Evolutionary conservation across 2,797 vertebrate species (phyloP), one percentile per base, ranked within the genome.

Genomic region (Simalia tracyae): DNA sequence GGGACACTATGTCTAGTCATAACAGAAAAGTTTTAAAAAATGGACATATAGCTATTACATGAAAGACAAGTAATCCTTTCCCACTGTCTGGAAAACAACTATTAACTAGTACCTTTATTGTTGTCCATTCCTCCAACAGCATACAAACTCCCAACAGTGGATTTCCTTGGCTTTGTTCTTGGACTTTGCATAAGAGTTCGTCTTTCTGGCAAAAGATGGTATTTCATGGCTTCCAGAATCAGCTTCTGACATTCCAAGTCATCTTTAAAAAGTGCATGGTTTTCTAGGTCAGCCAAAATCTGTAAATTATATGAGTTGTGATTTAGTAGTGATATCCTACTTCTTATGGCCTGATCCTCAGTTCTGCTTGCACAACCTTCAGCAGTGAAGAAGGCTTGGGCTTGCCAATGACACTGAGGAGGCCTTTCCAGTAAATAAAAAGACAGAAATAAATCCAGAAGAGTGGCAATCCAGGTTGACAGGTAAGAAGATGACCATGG

Each of bases 181-280:
- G 98, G 97, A 89, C 98, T 98, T 95, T 98, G 98, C 98, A 98
- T 98, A 19, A 98, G 97, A 93, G 97, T 98, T 96, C 98, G 97
- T 97, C 98, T 97, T 94, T 98, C 98, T 94, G 98, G 98, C 91
- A 98, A 96, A 90, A 98, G 96, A 94, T 98, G 98, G 10, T 98
- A 98, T 93, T 98, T 98, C 98, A 98, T 98, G 95, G 98, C 98
- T 97, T 98, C 98, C 92, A 98, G 95, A 96, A 98, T 98, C 95
- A 98, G 97, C 88, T 98, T 98, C 95, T 98, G 98, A 91, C 98
- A 98, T 96, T 98, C 98, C 92, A 98, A 92, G 81, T 98, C 98
- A 96, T 98, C 97, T 95, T 98, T 98, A 97, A 98, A 98, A 95
- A 98, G 97, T 26, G 91, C 95, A 93, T 98, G 97, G 46, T 98